Percentiles rank a stretch among this genome's conserved stretches.
Conservation (phyloP, 2,888 invertebrate species). For the Buathra laborator region DNA sequence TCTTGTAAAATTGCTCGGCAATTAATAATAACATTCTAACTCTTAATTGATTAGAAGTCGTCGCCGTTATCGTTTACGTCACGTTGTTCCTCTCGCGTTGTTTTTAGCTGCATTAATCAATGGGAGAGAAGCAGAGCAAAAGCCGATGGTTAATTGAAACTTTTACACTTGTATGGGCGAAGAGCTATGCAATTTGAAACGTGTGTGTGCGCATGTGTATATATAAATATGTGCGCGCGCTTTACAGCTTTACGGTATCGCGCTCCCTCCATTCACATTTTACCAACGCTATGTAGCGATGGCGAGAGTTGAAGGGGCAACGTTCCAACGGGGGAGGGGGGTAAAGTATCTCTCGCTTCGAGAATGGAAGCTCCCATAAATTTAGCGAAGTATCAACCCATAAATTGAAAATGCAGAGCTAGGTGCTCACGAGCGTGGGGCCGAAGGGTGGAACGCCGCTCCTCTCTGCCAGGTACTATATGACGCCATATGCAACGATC, state of each 20-base stretch:
- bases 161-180: slow-evolving; percentile 8
- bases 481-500: slow-evolving; percentile 50
- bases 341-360: slow-evolving; percentile 73
- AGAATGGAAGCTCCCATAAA: slow-evolving; percentile 75
- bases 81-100: background rate
- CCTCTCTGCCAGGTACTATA: slow-evolving; percentile 14
- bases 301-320: slow-evolving; percentile 16
- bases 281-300: slow-evolving; percentile 9
- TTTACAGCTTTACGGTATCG: slow-evolving; percentile 34
- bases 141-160: slow-evolving; percentile 60
- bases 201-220: background rate
- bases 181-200: too few species aligned
- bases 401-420: slow-evolving; percentile 80
- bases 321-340: slow-evolving; percentile 27
- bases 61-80: slow-evolving; percentile 18
- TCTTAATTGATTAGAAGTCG: slow-evolving; percentile 38
- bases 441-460: background rate
- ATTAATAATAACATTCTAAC: slow-evolving; percentile 46
- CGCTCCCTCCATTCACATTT: slow-evolving; percentile 30
- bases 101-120: background rate
- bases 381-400: slow-evolving; percentile 77
- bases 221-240: slow-evolving; percentile 1
- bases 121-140: slow-evolving; percentile 5
- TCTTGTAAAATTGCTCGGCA: slow-evolving; percentile 11
- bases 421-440: slow-evolving; percentile 50